phyloP scores from a whole-genome alignment of 1,140 invertebrate genomes.

The Lasioglossum baleicum region DNA sequence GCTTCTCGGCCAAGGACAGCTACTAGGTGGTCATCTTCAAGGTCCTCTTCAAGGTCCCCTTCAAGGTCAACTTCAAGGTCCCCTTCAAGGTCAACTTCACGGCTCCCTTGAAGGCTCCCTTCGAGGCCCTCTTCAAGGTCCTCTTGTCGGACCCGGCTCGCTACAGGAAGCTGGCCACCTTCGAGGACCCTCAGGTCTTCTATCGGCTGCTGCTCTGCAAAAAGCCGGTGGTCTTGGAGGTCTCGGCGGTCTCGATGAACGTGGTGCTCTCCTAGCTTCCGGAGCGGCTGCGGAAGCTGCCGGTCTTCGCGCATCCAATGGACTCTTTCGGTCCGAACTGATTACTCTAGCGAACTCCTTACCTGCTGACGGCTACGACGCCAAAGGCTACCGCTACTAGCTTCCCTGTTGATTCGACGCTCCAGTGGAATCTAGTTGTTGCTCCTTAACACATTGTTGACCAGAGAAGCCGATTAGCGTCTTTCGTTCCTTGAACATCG shows the following conservation, averaged over 20 bases:
- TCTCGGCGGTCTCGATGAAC: background rate
- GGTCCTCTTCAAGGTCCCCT: background rate
- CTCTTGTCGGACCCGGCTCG: constrained; percentile 5
- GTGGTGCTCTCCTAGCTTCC: background rate
- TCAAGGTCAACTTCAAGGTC: background rate
- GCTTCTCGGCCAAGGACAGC: background rate
- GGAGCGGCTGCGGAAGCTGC: background rate
- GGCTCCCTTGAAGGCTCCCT: background rate
- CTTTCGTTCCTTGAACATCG: no score
- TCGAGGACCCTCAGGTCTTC: constrained; percentile 18
- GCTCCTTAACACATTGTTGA: no score
- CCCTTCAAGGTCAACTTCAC: background rate
- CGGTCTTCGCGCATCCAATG: background rate
- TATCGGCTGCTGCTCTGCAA: background rate
- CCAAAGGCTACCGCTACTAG: constrained; percentile 65
- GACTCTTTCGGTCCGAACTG: constrained; percentile 12
- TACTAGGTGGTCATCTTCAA: background rate
- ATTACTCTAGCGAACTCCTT: constrained; percentile 35
- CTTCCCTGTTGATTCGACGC: background rate
- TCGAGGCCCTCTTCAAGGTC: background rate
- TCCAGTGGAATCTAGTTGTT: constrained; percentile 14
- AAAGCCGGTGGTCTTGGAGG: background rate
- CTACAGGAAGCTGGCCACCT: constrained; percentile 39
- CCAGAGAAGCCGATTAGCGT: no score
- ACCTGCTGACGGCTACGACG: constrained; percentile 62